Evolutionary conservation across 2,113 vertebrate species (phyloP).

Genomic region (Syngnathus floridae): DNA sequence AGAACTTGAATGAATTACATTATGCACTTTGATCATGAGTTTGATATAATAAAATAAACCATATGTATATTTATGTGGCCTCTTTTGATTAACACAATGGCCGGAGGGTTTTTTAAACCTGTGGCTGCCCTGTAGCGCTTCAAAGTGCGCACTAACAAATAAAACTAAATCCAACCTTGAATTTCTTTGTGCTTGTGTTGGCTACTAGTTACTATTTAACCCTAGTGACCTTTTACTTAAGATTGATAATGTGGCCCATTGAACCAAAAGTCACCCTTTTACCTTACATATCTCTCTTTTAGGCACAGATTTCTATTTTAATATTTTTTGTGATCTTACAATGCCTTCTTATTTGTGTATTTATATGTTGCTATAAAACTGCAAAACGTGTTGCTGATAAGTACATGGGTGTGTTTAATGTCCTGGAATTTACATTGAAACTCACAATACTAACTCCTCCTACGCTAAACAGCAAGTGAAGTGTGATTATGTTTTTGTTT

Average conservation of each 20-base stretch:
- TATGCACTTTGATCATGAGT: neutral
- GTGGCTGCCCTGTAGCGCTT: constrained; percentile 38
- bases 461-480: constrained; percentile 26
- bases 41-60: neutral
- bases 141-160: constrained; percentile 18
- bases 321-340: neutral
- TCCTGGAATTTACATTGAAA: constrained; percentile 60
- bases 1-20: neutral
- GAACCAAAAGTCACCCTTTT: neutral
- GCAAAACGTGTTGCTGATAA: neutral
- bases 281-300: too few species aligned
- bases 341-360: neutral
- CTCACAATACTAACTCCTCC: constrained; percentile 37
- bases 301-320: neutral
- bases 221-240: neutral
- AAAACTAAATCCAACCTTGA: constrained; percentile 1
- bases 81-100: constrained; percentile 32
- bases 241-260: neutral
- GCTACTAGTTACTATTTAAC: neutral
- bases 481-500: constrained; percentile 18
- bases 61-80: neutral
- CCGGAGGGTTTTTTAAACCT: constrained; percentile 53
- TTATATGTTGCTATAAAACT: neutral
- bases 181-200: constrained; percentile 1
- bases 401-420: constrained; percentile 9